Evolutionary conservation across 1,140 invertebrate genomes (phyloP), one percentile per base, ranked within the genome.

Genomic region (Plodia interpunctella): DNA sequence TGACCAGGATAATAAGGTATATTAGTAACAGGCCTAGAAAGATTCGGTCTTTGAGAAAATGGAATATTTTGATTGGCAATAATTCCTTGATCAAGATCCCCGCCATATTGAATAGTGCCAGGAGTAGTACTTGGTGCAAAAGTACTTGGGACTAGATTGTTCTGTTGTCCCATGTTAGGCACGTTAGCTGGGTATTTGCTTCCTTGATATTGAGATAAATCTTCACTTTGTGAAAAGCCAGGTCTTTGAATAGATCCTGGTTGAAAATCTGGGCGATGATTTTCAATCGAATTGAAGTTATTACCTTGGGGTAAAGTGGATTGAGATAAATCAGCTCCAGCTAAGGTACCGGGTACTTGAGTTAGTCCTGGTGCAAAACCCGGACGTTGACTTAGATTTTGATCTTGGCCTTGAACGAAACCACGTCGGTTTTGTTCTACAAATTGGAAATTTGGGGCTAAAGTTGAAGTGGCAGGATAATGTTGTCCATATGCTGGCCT

Each of bases 391-490:
- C 30, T 18, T 35, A 21, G 35, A 13, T 5, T 18, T 1, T 35
- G 30, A 38, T 21, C 30, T 30, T 44, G 18, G 13, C 19, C 15
- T 17, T 35, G 19, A 10, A 21, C 19, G n/a, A 20, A 56, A 38
- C 18, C 18, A 44, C 35, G 55, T 6, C 55, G 30, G 3, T 20
- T 21, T n/a, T 44, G 51, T 21, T n/a, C 21, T 1, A 53, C 17
- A 13, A 25, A 53, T 53, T 53, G 51, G 1, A 10, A 15, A 53
- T 3, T 25, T 25, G 49, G 49, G 0, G 18, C 20, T 38, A 19
- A 3, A 6, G 54, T 38, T 20, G 55, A 18, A 13, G 55, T 44
- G 11, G 19, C 55, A 49, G 55, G 30, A 21, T 38, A 56, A 19
- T 56, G 54, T 5, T 9, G 1, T 0, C 25, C 25, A 20, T 38